Evolutionary conservation across 2,113 vertebrate genomes (phyloP), one percentile per base, ranked within the genome.

Genomic region (Cromileptes altivelis): DNA sequence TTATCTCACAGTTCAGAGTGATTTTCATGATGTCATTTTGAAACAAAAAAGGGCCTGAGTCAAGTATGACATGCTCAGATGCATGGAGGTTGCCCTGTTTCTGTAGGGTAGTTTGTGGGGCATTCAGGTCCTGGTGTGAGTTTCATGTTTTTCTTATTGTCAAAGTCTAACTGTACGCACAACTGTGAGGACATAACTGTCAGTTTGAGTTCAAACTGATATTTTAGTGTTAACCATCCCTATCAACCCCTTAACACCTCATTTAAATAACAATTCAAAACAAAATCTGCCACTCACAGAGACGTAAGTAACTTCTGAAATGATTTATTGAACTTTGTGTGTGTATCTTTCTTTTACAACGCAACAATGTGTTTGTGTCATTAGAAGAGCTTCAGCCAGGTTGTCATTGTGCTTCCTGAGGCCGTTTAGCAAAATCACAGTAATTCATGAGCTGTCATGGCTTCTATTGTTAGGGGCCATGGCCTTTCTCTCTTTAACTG

Each of bases 371-470:
- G 21, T 23, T 21, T 2, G 4, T 27, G n/a, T 5, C 18, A 1
- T 27, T 30, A 17, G 11, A 30, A 64, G n/a, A n/a, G 8, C 14
- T 27, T 49, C 27, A 33, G 9, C 27, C 30, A 23, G 57, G 25
- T 42, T 75, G 19, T 10, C 21, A 64, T 49, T 15, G 40, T 70
- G 52, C 30, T 50, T 75, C 30, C 9, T 25, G 14, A 6, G 57
- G 30, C 42, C 58, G 27, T 40, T 70, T 42, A 55, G 21, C 25
- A 64, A 49, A 64, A 58, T 67, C 37, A 49, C 12, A 62, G 23
- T 52, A 52, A 64, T 70, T 30, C 70, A 30, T 25, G 57, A 52
- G 30, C 57, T 60, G 50, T 60, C 64, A 21, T 57, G 30, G 42
- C 72, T 23, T 21, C 21, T 56, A 33, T 14, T 11, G 10, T 56